Evolutionary conservation across 2,113 vertebrate species (phyloP).

Genomic region (Erpornis zantholeuca): DNA sequence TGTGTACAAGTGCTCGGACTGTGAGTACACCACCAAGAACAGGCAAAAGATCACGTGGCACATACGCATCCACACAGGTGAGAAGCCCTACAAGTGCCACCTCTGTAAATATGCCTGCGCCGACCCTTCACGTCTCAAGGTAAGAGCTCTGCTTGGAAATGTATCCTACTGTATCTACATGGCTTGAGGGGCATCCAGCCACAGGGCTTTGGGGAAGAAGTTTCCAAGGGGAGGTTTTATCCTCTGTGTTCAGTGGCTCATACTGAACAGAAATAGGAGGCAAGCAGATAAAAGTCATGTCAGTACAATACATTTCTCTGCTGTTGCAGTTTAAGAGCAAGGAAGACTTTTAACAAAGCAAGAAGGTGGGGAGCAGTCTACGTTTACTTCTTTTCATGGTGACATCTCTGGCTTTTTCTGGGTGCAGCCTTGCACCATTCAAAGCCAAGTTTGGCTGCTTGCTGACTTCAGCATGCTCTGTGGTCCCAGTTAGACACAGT

Average conservation of each 20-base stretch:
- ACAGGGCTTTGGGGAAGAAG: not conserved
- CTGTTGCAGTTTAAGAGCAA: not conserved
- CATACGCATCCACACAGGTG: constrained; percentile 92
- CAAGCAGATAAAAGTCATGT: fast-evolving
- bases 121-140: constrained; percentile 93
- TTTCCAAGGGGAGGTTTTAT: not conserved
- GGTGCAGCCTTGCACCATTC: not conserved
- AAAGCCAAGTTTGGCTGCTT: not conserved
- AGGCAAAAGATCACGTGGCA: constrained; percentile 98
- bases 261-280: not conserved
- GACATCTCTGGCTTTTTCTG: not conserved
- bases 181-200: not conserved
- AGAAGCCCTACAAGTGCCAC: constrained; percentile 94
- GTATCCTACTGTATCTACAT: not conserved
- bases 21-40: constrained; percentile 89
- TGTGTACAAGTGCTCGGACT: constrained; percentile 91
- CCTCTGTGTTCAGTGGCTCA: not conserved
- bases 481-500: not conserved
- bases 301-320: not conserved
- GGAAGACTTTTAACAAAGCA: not conserved
- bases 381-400: not conserved
- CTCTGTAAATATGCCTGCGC: constrained; percentile 89
- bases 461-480: not conserved
- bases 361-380: not conserved
- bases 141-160: constrained; percentile 47